Conservation (phyloP, 2,888 invertebrate genomes). For the Barypeithes pellucidus region DNA sequence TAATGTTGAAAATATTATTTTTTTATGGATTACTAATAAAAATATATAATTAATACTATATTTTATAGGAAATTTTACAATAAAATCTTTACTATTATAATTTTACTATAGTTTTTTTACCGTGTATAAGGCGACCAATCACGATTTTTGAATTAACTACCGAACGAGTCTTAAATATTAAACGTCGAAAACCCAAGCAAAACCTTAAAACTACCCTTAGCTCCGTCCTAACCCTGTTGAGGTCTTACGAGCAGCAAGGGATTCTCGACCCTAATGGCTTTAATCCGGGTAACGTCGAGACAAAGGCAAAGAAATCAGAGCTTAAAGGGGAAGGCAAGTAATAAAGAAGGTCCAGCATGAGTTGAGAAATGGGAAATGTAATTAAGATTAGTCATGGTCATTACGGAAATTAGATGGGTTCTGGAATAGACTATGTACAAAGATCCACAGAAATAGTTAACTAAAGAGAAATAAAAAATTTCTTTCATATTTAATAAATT, state of each 20-base stretch:
- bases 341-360: constrained; percentile 47
- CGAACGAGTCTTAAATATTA: constrained; percentile 30
- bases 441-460: background rate
- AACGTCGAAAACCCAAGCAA: constrained; percentile 25
- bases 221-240: constrained; percentile 46
- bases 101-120: too few relatives aligned
- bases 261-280: constrained; percentile 50
- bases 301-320: constrained; percentile 53
- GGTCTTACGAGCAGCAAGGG: constrained; percentile 50
- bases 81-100: too few relatives aligned
- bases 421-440: background rate
- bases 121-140: background rate
- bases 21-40: too few relatives aligned
- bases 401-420: constrained; percentile 29
- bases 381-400: constrained; percentile 49
- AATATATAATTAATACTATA: too few relatives aligned
- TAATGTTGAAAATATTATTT: too few relatives aligned
- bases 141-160: constrained; percentile 22
- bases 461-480: background rate
- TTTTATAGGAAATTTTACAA: too few relatives aligned
- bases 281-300: constrained; percentile 50
- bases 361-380: constrained; percentile 46
- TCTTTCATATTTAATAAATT: background rate
- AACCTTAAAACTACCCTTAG: constrained; percentile 43
- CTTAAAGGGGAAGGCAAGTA: constrained; percentile 47